These are phyloP conservation scores for Bombylius major DNA, from an alignment of 2,888 invertebrate genomes.

Conservation along the genomic window DNA sequence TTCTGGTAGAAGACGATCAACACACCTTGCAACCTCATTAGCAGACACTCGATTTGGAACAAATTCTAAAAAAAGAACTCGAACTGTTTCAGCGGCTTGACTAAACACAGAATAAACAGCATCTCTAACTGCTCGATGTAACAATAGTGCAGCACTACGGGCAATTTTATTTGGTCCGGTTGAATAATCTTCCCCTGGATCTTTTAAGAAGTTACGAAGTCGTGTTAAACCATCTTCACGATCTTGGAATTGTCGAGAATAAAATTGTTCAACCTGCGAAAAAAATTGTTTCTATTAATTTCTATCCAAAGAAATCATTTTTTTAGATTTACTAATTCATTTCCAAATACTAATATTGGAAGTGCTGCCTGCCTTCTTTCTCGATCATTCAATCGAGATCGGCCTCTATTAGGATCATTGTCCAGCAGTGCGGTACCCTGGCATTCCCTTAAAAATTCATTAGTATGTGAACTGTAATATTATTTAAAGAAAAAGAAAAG, in stretches of 20 bases:
- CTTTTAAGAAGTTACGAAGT: constrained; percentile 38
- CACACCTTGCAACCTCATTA: constrained; percentile 67
- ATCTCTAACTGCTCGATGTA: constrained; percentile 70
- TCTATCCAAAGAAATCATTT: not conserved
- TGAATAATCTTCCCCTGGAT: constrained; percentile 21
- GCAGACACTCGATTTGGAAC: constrained; percentile 74
- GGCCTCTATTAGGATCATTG: constrained; percentile 37
- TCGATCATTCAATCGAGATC: constrained; percentile 54
- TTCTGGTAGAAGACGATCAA: constrained; percentile 74
- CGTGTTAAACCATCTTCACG: constrained; percentile 76
- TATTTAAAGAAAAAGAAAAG: constrained; percentile 4
- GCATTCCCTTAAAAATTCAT: constrained; percentile 64
- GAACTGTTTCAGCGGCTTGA: constrained; percentile 67
- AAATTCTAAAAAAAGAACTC: constrained; percentile 69
- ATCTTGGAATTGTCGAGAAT: constrained; percentile 79
- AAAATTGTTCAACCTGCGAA: constrained; percentile 73
- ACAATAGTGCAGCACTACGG: constrained; percentile 62
- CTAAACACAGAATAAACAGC: constrained; percentile 83
- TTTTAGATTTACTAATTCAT: constrained; percentile 53
- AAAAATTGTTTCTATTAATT: not conserved
- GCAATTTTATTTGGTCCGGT: constrained; percentile 59
- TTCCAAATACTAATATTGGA: constrained; percentile 84
- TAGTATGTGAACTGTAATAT: constrained; percentile 59
- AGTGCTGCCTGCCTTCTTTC: constrained; percentile 79
- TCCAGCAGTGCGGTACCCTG: constrained; percentile 42